Evolutionary conservation across 2,888 invertebrate genomes (phyloP).

Genomic region (Phrixothrix hirtus): DNA sequence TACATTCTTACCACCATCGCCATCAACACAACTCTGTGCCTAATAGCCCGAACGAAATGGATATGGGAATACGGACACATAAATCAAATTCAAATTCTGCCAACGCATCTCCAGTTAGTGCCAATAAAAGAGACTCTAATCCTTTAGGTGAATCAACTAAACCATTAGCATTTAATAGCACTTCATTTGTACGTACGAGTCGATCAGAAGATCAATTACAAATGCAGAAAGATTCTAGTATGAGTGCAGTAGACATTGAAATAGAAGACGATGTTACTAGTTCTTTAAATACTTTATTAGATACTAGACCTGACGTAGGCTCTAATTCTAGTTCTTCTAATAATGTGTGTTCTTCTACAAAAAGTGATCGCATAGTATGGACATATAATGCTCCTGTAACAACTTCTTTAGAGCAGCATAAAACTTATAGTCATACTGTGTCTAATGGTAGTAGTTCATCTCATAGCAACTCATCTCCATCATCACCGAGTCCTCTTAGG

Average conservation of each 20-base stretch:
- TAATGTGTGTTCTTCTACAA: slow-evolving; percentile 53
- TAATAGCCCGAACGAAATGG: slow-evolving; percentile 69
- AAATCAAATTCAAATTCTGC: slow-evolving; percentile 58
- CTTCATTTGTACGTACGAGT: slow-evolving; percentile 77
- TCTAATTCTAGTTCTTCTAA: slow-evolving; percentile 38
- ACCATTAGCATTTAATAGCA: slow-evolving; percentile 33
- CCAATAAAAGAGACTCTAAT: slow-evolving; percentile 58
- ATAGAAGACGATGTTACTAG: slow-evolving; percentile 93
- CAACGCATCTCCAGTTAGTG: slow-evolving; percentile 60
- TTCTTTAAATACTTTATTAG: slow-evolving; percentile 86
- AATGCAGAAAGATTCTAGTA: slow-evolving; percentile 74
- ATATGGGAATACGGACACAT: slow-evolving; percentile 59
- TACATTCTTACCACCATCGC: slow-evolving; percentile 53
- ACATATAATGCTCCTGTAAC: slow-evolving; percentile 88
- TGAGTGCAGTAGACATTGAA: slow-evolving; percentile 87
- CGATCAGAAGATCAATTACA: slow-evolving; percentile 91
- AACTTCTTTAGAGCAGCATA: slow-evolving; percentile 59
- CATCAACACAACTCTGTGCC: slow-evolving; percentile 67
- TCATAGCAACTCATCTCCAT: slow-evolving; percentile 71
- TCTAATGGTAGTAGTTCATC: slow-evolving; percentile 64
- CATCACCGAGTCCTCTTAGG: slow-evolving; percentile 74
- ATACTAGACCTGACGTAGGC: slow-evolving; percentile 60
- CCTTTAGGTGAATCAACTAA: slow-evolving; percentile 34
- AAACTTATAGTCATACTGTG: slow-evolving; percentile 63
- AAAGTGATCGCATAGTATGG: slow-evolving; percentile 80